phyloP scores from a whole-genome alignment of 92 coral and sea anemone genomes.

The Plumapathes pennacea region DNA sequence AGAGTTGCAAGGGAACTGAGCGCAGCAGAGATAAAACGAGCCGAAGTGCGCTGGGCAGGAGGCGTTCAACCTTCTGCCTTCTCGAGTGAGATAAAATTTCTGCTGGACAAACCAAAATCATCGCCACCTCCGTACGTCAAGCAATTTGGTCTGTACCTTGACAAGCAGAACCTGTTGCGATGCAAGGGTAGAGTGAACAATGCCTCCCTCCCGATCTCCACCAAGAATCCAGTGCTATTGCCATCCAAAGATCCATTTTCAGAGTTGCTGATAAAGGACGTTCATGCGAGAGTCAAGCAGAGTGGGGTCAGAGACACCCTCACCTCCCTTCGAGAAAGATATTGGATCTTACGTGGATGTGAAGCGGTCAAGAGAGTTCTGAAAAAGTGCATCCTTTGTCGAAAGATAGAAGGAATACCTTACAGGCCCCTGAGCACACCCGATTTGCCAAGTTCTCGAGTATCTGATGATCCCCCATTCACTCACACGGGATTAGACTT shows the following conservation, averaged over 20 bases:
- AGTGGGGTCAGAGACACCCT: slow-evolving; percentile 7
- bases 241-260: slow-evolving; percentile 5
- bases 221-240: slow-evolving; percentile 20
- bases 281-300: slow-evolving; percentile 11
- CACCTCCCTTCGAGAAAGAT: no score
- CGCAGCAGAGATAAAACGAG: no score
- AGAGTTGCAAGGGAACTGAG: no score
- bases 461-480: no score
- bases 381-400: no score
- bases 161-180: slow-evolving; percentile 3
- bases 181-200: slow-evolving; percentile 27
- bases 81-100: slow-evolving; percentile 3
- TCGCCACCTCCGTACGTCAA: slow-evolving; percentile 9
- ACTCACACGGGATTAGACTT: no score
- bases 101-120: background rate
- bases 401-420: no score
- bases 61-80: slow-evolving; percentile 6
- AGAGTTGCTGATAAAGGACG: background rate
- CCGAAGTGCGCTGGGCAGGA: slow-evolving; percentile 11
- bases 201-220: slow-evolving; percentile 2
- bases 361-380: no score
- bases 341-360: no score
- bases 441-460: no score
- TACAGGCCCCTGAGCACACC: no score
- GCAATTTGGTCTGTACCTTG: slow-evolving; percentile 18